Percentiles rank a stretch among this genome's conserved stretches.
These are phyloP conservation scores for Loripinus fragilis DNA, from an alignment of 2,888 invertebrate genomes.

Conservation along the genomic window DNA sequence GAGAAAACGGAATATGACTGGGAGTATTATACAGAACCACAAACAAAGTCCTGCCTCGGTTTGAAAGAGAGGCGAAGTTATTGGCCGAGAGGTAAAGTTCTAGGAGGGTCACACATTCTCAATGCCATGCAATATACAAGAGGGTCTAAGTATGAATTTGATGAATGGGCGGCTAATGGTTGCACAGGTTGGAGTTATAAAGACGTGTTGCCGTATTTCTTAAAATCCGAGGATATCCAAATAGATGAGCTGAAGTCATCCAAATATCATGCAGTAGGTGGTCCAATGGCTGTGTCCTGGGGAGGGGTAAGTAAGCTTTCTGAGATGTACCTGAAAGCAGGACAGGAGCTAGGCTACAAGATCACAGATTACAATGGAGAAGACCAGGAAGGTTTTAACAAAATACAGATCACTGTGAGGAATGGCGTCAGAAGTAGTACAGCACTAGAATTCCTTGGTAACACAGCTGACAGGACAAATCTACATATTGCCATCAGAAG, in stretches of 20 bases:
- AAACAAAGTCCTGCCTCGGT: conserved; percentile 25
- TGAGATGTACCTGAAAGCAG: conserved; percentile 84
- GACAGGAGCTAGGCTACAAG: conserved; percentile 86
- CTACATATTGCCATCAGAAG: conserved; percentile 67
- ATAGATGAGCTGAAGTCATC: conserved; percentile 26
- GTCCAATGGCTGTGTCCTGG: conserved; percentile 74
- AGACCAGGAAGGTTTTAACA: conserved; percentile 57
- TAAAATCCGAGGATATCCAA: conserved; percentile 26
- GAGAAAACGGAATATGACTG: conserved; percentile 34
- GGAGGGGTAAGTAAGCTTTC: conserved; percentile 64
- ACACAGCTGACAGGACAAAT: conserved; percentile 62
- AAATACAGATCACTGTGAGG: conserved; percentile 2
- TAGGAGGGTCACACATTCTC: conserved; percentile 32
- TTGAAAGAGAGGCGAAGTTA: conserved; percentile 22
- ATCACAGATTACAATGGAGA: conserved; percentile 84
- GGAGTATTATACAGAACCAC: conserved; percentile 44
- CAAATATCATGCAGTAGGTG: conserved; percentile 72
- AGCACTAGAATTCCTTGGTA: conserved; percentile 75
- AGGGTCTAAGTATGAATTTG: conserved; percentile 29
- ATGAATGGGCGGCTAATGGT: conserved; percentile 24
- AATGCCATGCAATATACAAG: conserved; percentile 36
- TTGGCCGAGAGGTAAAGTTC: conserved; percentile 32
- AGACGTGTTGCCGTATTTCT: conserved; percentile 14
- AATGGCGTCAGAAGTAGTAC: conserved; percentile 76
- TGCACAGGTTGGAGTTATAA: conserved; percentile 28